Evolutionary conservation across 2,888 invertebrate species (phyloP), one percentile per base, ranked within the genome.

Genomic region (Hetaerina titia): DNA sequence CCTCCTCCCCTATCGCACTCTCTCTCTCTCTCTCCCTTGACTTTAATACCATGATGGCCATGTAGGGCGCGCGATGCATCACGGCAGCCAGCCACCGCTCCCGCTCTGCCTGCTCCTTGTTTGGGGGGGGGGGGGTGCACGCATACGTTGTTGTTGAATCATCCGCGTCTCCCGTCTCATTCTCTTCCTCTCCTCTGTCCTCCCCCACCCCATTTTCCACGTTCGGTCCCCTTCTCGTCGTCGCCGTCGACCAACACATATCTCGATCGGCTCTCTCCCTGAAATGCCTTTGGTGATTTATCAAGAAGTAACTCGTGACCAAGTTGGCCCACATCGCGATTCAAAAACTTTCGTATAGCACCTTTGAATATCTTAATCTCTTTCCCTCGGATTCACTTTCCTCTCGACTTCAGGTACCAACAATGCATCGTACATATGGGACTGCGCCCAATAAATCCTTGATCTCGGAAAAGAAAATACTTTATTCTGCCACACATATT

Each of bases 31-130:
- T 81, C 81, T 31, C 31, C 81, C 81, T 11, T 31, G 81, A 31
- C 81, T 31, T 81, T 81, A 81, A 81, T 81, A 81, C 81, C 81
- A 13, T 81, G 81, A 81, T 31, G 81, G 81, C 81, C 81, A 81
- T 81, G 81, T 81, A 81, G 9, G 81, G 81, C 25, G 25, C 13
- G 81, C 81, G 81, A 31, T 81, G 81, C 81, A 81, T 81, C 81
- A 81, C 81, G 7, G 8, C 74, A 11, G 25, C 15, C 81, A 81
- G 11, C 25, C 25, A 15, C 31, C 7, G 25, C 31, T 69, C n/a
- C 8, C 81, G 25, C 81, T 15, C 81, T 15, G 81, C 81, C 81
- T 81, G 13, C 81, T 81, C 81, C 81, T 81, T 81, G 81, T 81
- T 31, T 8, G 81, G 22, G 69, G 19, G 25, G 2, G 9, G 15